A percentile compares a stretch with the other conserved stretches of the same genome.
phyloP scores from a whole-genome alignment of 2,113 vertebrate genomes.

The Echinops telfairi region DNA sequence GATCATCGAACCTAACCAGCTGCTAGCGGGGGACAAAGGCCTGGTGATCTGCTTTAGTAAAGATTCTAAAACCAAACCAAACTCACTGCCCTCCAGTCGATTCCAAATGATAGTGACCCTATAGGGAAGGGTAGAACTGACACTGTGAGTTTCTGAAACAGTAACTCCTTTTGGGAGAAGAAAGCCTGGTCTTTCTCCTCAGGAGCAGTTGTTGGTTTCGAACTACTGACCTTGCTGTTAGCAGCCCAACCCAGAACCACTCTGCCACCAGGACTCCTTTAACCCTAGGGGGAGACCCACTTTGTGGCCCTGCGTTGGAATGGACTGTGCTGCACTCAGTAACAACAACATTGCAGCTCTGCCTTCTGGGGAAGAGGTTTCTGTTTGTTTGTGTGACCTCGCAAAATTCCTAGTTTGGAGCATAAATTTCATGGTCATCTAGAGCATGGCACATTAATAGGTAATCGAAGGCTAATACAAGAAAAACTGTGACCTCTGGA shows the following conservation, averaged over 20 bases:
- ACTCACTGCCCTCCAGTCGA: neutral
- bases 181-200: too few relatives aligned
- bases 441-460: neutral
- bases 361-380: neutral
- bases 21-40: neutral
- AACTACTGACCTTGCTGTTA: too few relatives aligned
- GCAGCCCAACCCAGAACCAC: too few relatives aligned
- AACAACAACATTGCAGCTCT: neutral
- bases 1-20: neutral
- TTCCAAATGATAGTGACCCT: too few relatives aligned
- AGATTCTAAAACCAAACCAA: neutral
- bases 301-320: neutral
- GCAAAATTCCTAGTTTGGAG: neutral
- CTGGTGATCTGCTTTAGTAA: neutral
- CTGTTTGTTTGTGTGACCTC: neutral
- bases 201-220: too few relatives aligned
- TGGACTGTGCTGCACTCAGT: neutral
- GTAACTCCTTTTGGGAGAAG: too few relatives aligned
- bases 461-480: neutral
- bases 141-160: too few relatives aligned
- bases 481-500: neutral
- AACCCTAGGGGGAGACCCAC: neutral
- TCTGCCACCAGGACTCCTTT: too few relatives aligned
- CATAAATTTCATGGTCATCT: neutral
- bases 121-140: too few relatives aligned